Conservation (phyloP, 2,113 vertebrate genomes). For the Eublepharis macularius region DNA sequence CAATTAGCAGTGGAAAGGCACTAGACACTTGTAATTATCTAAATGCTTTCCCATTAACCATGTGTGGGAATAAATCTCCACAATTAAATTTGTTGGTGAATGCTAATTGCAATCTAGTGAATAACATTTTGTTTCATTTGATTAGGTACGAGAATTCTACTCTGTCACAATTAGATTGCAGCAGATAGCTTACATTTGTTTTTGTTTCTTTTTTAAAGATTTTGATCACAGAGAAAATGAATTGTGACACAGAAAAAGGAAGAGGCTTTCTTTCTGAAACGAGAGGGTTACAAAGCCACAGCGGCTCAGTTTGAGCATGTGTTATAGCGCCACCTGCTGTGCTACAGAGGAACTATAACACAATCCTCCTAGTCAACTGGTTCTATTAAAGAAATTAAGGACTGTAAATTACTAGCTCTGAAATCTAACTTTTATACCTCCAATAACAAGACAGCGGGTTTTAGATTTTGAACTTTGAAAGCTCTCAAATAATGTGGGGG, state of each 20-base stretch:
- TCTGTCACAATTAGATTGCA: conserved; percentile 74
- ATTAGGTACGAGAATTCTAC: conserved; percentile 75
- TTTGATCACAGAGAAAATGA: conserved; percentile 43
- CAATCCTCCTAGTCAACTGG: background rate
- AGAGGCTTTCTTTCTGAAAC: background rate
- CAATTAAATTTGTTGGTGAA: conserved; percentile 77
- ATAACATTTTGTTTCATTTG: conserved; percentile 72
- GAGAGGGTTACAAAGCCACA: background rate
- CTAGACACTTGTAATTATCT: conserved; percentile 78
- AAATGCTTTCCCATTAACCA: conserved; percentile 78
- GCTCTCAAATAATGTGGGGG: too few species aligned
- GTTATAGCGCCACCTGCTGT: background rate
- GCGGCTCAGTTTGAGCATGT: background rate
- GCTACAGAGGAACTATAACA: background rate
- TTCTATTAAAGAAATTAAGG: background rate
- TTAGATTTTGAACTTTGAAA: background rate
- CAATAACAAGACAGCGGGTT: background rate
- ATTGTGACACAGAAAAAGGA: conserved; percentile 33
- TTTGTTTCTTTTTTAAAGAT: conserved; percentile 11
- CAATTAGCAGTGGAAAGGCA: conserved; percentile 72
- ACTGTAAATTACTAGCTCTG: background rate
- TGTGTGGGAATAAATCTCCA: conserved; percentile 75
- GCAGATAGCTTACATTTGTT: conserved; percentile 50
- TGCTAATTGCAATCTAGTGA: conserved; percentile 76
- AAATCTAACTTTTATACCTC: background rate